Percentiles rank a stretch among this genome's conserved stretches.
Conservation (phyloP, 2,797 vertebrate genomes). For the Echiichthys vipera region DNA sequence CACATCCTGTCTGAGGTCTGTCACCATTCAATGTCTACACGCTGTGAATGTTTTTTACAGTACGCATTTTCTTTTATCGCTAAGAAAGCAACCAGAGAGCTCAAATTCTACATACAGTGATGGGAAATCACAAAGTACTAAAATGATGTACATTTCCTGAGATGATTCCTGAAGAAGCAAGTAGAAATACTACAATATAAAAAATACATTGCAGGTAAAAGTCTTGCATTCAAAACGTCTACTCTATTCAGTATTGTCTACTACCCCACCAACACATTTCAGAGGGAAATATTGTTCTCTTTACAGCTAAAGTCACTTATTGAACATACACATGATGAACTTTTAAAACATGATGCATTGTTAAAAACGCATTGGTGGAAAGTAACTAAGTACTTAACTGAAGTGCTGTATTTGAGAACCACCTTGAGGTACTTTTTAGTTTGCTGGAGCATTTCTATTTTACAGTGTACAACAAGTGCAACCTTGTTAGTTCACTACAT, state of each 20-base stretch:
- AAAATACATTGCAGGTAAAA: too few species aligned
- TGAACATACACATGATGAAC: background rate
- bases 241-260: background rate
- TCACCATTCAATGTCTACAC: slow-evolving; percentile 44
- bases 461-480: too few species aligned
- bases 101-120: background rate
- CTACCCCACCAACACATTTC: background rate
- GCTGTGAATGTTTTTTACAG: slow-evolving; percentile 12
- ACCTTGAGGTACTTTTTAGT: background rate
- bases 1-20: slow-evolving; percentile 70
- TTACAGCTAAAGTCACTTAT: background rate
- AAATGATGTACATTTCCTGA: background rate
- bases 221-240: too few species aligned
- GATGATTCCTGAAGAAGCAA: too few species aligned
- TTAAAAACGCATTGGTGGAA: background rate
- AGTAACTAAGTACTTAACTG: background rate
- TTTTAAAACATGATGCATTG: background rate
- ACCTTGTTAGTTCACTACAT: background rate
- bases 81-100: slow-evolving; percentile 4
- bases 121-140: background rate
- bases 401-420: background rate
- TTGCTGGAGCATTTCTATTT: background rate
- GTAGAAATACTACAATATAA: too few species aligned
- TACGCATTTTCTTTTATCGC: slow-evolving; percentile 9
- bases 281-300: background rate